Percentiles rank a stretch among this genome's conserved stretches.
These are phyloP conservation scores for Melangyna quadrimaculata DNA, from an alignment of 2,888 invertebrate species.

Conservation along the genomic window DNA sequence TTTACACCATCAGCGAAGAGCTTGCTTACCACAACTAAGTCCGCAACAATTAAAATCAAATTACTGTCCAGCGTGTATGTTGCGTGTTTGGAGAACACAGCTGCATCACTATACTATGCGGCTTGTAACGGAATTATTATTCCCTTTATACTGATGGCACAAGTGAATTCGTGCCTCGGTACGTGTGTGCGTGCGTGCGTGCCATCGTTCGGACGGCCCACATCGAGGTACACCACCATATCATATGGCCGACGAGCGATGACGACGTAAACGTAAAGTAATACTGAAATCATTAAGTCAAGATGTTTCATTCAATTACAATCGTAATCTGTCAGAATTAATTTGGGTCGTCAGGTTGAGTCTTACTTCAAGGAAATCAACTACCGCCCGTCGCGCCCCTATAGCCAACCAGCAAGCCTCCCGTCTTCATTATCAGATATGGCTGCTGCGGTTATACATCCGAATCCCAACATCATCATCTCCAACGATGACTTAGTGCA, in stretches of 20 bases:
- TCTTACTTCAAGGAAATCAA: background rate
- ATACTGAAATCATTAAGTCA: slow-evolving; percentile 69
- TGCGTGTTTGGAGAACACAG: slow-evolving; percentile 1
- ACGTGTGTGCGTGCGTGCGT: background rate
- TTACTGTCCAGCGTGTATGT: slow-evolving; percentile 58
- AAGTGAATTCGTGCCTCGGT: slow-evolving; percentile 31
- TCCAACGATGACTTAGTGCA: slow-evolving; percentile 49
- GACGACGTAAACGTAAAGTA: too few species aligned
- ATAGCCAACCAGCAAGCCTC: background rate
- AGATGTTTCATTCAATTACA: slow-evolving; percentile 72
- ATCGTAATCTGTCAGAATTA: slow-evolving; percentile 72
- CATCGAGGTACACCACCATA: slow-evolving; percentile 21
- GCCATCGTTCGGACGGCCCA: slow-evolving; percentile 2
- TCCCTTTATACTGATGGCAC: slow-evolving; percentile 34
- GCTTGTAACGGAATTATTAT: slow-evolving; percentile 35
- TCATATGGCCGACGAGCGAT: slow-evolving; percentile 48
- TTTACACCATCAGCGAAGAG: background rate
- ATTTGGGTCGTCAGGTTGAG: slow-evolving; percentile 61
- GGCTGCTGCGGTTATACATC: slow-evolving; percentile 35
- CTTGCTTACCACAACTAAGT: slow-evolving; percentile 22
- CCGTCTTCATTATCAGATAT: slow-evolving; percentile 1
- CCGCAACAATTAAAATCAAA: slow-evolving; percentile 69
- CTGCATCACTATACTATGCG: slow-evolving; percentile 39
- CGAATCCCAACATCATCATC: slow-evolving; percentile 6
- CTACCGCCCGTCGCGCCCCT: background rate